These are phyloP conservation scores for Coelogynopora nodosa DNA, from an alignment of 2,888 invertebrate genomes.

Conservation along the genomic window DNA sequence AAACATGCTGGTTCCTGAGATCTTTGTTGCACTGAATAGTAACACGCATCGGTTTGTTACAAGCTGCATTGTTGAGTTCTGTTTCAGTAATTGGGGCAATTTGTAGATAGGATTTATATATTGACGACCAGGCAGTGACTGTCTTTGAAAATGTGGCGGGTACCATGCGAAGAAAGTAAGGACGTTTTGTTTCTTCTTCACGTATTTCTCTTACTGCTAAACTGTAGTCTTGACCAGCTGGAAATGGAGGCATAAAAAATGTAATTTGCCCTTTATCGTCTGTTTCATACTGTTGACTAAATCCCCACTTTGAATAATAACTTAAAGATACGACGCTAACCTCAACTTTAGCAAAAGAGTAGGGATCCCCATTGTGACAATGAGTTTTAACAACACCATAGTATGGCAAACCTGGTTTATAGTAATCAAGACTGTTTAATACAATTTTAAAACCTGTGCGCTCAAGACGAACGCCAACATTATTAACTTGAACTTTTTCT, in stretches of 20 bases:
- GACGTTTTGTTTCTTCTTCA: background rate
- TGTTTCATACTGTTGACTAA: constrained; percentile 18
- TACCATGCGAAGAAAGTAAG: background rate
- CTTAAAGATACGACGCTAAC: background rate
- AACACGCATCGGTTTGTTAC: background rate
- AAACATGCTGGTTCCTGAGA: background rate
- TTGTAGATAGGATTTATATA: constrained; percentile 18
- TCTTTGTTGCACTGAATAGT: background rate
- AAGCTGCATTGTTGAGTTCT: background rate
- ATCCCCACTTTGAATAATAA: constrained; percentile 33
- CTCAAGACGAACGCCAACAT: background rate
- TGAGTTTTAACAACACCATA: constrained; percentile 5
- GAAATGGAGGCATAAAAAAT: constrained; percentile 38
- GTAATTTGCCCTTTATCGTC: constrained; percentile 29
- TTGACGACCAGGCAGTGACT: constrained; percentile 14
- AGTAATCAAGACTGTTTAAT: constrained; percentile 23
- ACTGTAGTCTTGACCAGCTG: background rate
- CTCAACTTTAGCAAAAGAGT: background rate
- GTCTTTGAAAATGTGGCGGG: background rate
- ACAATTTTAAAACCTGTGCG: background rate
- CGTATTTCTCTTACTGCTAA: background rate
- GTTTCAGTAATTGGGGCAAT: background rate
- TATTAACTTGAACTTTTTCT: background rate
- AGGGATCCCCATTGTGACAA: background rate
- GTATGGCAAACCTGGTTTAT: constrained; percentile 38